Evolutionary conservation across 1,140 invertebrate genomes (phyloP).

Genomic region (Drosophila kikkawai): DNA sequence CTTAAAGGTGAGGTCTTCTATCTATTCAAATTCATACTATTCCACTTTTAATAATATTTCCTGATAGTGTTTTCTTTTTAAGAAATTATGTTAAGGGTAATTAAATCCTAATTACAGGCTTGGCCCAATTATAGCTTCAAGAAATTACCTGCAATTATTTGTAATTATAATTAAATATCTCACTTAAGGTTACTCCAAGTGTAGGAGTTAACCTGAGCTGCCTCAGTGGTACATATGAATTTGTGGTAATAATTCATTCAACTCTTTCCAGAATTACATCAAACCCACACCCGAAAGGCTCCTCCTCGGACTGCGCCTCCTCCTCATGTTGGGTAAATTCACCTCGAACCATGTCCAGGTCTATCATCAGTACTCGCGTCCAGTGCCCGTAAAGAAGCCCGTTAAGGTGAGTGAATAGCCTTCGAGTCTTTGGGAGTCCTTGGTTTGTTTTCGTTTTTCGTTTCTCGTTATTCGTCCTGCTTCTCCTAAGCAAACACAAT

Average conservation of each 20-base stretch:
- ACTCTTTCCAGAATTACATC: constrained; percentile 27
- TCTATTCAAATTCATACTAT: not conserved
- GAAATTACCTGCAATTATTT: not conserved
- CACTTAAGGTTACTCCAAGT: not conserved
- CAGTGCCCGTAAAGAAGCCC: constrained; percentile 76
- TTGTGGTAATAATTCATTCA: constrained; percentile 24
- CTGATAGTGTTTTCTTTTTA: not conserved
- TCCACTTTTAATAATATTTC: not conserved
- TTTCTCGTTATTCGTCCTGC: constrained; percentile 25
- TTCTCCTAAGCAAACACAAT: constrained; percentile 72
- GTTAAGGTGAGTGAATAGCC: constrained; percentile 68
- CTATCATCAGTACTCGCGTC: constrained; percentile 81
- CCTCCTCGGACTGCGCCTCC: constrained; percentile 17
- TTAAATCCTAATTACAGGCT: not conserved
- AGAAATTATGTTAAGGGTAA: not conserved
- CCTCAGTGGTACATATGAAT: not conserved
- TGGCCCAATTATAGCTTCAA: not conserved
- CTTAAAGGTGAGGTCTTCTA: too few relatives aligned
- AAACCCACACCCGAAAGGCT: not conserved
- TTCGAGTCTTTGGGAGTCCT: constrained; percentile 7
- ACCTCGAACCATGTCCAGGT: constrained; percentile 84
- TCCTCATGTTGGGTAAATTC: constrained; percentile 84
- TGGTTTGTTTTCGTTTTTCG: constrained; percentile 22
- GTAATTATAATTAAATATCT: not conserved
- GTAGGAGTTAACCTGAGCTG: not conserved